Evolutionary conservation across 1,140 invertebrate species (phyloP).

Genomic region (Oryctes rhinoceros): DNA sequence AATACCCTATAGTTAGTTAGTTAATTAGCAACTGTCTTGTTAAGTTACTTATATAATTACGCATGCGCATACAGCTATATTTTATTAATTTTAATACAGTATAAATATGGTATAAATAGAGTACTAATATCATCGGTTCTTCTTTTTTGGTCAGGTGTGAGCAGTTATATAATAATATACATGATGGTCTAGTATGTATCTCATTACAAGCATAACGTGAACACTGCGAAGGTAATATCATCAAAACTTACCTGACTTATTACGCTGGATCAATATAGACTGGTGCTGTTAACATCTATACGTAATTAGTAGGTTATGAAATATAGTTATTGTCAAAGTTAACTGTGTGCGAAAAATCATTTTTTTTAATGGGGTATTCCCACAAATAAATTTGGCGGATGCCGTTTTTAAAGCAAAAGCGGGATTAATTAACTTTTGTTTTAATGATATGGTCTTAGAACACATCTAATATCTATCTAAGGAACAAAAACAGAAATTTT

Average conservation of each 20-base stretch:
- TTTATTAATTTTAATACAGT: background rate
- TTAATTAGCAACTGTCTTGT: background rate
- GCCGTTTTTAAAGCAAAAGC: no score
- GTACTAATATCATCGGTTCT: background rate
- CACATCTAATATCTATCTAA: background rate
- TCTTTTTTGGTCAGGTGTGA: constrained; percentile 4
- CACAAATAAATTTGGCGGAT: no score
- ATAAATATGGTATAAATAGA: constrained; percentile 16
- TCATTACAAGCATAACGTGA: constrained; percentile 4
- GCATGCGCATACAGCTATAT: background rate
- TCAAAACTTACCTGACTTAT: constrained; percentile 5
- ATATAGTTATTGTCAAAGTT: constrained; percentile 4
- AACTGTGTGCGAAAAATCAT: background rate
- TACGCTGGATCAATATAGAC: background rate
- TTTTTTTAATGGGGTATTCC: no score
- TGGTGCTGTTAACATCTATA: background rate
- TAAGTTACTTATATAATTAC: background rate
- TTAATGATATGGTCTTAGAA: constrained; percentile 11
- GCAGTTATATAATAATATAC: background rate
- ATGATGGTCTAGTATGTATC: background rate
- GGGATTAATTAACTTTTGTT: background rate
- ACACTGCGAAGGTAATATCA: background rate
- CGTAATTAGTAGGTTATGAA: background rate
- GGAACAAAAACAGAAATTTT: background rate
- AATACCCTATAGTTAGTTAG: no score